Percentiles rank a stretch among this genome's conserved stretches.
Evolutionary conservation across 2,888 invertebrate genomes (phyloP).

Genomic region (Drosophila antonietae): DNA sequence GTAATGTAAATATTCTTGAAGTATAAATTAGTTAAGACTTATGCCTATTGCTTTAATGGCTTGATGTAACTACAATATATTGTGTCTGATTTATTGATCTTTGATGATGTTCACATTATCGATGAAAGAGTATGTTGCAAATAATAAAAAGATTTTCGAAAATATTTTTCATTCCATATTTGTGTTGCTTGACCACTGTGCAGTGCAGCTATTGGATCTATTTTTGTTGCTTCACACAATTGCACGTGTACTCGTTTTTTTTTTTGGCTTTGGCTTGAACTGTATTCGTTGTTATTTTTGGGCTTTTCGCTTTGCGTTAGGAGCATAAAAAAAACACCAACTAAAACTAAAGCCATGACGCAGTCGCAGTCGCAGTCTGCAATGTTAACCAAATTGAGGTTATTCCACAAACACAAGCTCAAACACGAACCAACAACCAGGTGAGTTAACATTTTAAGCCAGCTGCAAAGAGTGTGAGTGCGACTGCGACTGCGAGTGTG

Average conservation of each 20-base stretch:
- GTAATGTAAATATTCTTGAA: too few species aligned
- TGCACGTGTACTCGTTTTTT: slow-evolving; percentile 54
- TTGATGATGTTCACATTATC: too few species aligned
- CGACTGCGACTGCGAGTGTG: slow-evolving; percentile 5
- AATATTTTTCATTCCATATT: slow-evolving; percentile 18
- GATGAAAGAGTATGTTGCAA: too few species aligned
- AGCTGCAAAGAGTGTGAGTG: slow-evolving; percentile 22
- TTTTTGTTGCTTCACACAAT: slow-evolving; percentile 42
- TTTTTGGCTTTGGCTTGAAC: slow-evolving; percentile 11
- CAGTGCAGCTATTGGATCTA: slow-evolving; percentile 15
- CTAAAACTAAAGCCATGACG: slow-evolving; percentile 67
- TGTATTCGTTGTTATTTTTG: slow-evolving; percentile 28
- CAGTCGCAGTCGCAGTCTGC: slow-evolving; percentile 72
- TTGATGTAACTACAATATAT: too few species aligned
- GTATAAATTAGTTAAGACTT: too few species aligned
- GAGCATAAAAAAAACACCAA: slow-evolving; percentile 31
- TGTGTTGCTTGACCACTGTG: slow-evolving; percentile 1
- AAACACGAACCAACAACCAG: slow-evolving; percentile 37
- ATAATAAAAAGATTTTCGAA: too few species aligned
- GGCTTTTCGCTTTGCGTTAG: slow-evolving; percentile 41
- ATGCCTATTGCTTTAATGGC: too few species aligned
- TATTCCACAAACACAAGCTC: slow-evolving; percentile 64
- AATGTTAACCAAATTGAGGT: slow-evolving; percentile 77
- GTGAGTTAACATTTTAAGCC: slow-evolving; percentile 78
- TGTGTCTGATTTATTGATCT: too few species aligned